A percentile compares a stretch with the other conserved stretches of the same genome.
Conservation (phyloP, 1,140 invertebrate species). For the Ruditapes philippinarum region DNA sequence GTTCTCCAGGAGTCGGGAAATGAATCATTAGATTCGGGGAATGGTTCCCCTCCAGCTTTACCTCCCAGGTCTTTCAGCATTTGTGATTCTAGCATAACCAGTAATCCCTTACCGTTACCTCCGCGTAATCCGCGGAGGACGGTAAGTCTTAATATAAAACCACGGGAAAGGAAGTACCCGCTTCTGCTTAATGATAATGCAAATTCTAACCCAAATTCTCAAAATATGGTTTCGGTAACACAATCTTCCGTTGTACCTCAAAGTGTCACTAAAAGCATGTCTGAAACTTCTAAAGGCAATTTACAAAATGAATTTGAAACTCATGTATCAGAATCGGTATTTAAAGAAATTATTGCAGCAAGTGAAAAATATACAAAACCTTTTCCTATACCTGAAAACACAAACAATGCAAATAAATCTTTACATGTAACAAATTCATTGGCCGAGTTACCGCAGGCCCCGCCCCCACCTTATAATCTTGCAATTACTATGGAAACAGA, state of each 20-base stretch:
- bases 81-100: slow-evolving; percentile 68
- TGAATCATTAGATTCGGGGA: slow-evolving; percentile 6
- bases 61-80: slow-evolving; percentile 77
- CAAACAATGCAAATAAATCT: neutral
- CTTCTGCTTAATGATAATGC: slow-evolving; percentile 85
- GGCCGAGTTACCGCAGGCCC: slow-evolving; percentile 68
- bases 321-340: slow-evolving; percentile 4
- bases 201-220: neutral
- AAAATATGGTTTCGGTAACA: neutral
- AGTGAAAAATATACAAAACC: slow-evolving; percentile 61
- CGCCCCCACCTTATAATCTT: slow-evolving; percentile 56
- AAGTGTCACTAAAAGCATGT: slow-evolving; percentile 55
- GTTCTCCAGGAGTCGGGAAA: neutral
- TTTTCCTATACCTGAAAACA: slow-evolving; percentile 35
- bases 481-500: slow-evolving; percentile 38
- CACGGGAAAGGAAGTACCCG: slow-evolving; percentile 94
- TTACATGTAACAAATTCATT: slow-evolving; percentile 45
- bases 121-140: slow-evolving; percentile 93
- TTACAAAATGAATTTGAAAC: neutral
- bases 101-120: slow-evolving; percentile 90
- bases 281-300: neutral
- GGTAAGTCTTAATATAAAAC: slow-evolving; percentile 89
- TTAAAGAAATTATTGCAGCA: slow-evolving; percentile 27
- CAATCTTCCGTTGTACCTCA: slow-evolving; percentile 17
- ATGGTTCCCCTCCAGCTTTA: slow-evolving; percentile 63